A percentile compares a stretch with the other conserved stretches of the same genome.
Conservation (phyloP, 1,140 invertebrate genomes). For the Mizuhopecten yessoensis region DNA sequence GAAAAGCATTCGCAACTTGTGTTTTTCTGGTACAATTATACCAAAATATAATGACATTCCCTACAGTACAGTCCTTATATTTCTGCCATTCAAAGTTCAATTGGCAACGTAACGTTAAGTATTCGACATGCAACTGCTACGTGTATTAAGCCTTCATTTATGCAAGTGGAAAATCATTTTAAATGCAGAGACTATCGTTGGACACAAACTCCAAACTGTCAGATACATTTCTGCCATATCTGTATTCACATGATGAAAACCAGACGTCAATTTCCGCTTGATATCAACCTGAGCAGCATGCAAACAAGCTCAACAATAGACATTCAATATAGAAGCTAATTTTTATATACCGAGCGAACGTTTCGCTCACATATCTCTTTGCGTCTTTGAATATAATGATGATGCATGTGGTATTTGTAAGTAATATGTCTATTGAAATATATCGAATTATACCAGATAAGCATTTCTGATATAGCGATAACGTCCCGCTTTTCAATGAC, state of each 20-base stretch:
- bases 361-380: background rate
- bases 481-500: too few species aligned
- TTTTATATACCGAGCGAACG: background rate
- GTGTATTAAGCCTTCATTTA: background rate
- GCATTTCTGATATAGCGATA: too few species aligned
- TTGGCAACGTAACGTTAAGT: background rate
- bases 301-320: background rate
- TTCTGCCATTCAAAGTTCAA: background rate
- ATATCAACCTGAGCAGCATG: background rate
- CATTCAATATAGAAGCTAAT: too few species aligned
- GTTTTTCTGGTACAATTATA: too few species aligned
- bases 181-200: background rate
- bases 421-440: too few species aligned
- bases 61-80: too few species aligned
- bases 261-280: background rate
- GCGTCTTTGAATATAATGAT: background rate
- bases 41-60: too few species aligned
- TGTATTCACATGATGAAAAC: background rate
- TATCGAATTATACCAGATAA: too few species aligned
- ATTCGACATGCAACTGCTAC: background rate
- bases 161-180: background rate
- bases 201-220: background rate
- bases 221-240: background rate
- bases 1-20: too few species aligned
- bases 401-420: too few species aligned